Conservation (phyloP, 2,113 vertebrate genomes). For the Struthio camelus region DNA sequence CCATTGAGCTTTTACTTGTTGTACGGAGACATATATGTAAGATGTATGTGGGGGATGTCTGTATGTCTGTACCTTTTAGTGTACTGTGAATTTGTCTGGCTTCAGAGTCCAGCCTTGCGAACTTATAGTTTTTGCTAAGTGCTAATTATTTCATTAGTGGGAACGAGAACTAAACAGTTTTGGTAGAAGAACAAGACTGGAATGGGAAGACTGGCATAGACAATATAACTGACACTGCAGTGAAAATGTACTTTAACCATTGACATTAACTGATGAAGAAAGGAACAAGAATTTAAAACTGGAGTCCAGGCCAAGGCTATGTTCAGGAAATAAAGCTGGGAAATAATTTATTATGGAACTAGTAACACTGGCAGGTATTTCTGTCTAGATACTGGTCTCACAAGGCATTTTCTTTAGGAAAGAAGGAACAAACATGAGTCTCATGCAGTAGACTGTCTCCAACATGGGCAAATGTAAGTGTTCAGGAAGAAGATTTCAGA, state of each 20-base stretch:
- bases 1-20: too few species aligned
- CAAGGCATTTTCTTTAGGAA: not conserved
- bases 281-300: not conserved
- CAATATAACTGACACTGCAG: not conserved
- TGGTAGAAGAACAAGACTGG: not conserved
- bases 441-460: not conserved
- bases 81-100: not conserved
- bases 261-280: not conserved
- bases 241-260: not conserved
- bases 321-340: not conserved
- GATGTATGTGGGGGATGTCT: too few species aligned
- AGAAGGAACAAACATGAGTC: not conserved
- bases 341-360: not conserved
- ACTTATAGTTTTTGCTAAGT: not conserved
- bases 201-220: not conserved
- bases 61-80: too few species aligned
- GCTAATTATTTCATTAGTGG: not conserved
- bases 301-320: not conserved
- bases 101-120: not conserved
- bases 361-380: not conserved
- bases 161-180: not conserved
- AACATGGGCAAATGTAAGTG: not conserved
- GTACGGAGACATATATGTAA: too few species aligned
- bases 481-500: not conserved
- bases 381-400: not conserved